These are phyloP conservation scores for Pelvicachromis taeniatus DNA, from an alignment of 2,113 vertebrate genomes.

Conservation along the genomic window DNA sequence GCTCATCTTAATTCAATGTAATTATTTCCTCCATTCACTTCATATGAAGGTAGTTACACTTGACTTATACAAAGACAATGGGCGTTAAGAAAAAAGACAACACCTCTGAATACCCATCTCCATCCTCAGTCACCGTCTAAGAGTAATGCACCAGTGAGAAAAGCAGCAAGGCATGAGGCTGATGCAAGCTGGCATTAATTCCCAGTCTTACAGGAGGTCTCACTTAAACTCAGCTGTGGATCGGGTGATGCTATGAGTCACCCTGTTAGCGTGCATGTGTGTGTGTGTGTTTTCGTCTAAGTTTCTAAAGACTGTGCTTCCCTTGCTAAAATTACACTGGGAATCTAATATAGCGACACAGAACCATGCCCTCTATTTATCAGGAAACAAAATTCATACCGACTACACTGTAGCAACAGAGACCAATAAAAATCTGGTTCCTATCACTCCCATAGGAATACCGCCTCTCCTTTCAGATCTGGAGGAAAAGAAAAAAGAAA, in stretches of 20 bases:
- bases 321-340: not conserved
- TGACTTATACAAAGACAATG: not conserved
- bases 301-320: conserved; percentile 13
- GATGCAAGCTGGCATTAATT: conserved; percentile 29
- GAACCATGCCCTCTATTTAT: not conserved
- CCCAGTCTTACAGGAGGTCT: conserved; percentile 33
- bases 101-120: not conserved
- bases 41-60: conserved; percentile 17
- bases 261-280: not conserved
- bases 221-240: conserved; percentile 41
- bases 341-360: not conserved
- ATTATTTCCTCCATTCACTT: not conserved
- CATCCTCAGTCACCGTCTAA: not conserved
- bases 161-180: not conserved
- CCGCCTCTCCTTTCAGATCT: conserved; percentile 31
- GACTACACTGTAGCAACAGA: not conserved
- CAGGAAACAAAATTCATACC: not conserved
- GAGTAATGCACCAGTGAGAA: not conserved
- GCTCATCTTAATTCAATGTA: not conserved
- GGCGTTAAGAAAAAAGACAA: not conserved
- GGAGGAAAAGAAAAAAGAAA: not conserved
- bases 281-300: conserved; percentile 8
- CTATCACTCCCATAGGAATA: conserved; percentile 35
- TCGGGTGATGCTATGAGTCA: conserved; percentile 28
- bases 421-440: conserved; percentile 41